Evolutionary conservation across 2,888 invertebrate species (phyloP), one percentile per base, ranked within the genome.

Genomic region (Chrysolina oricalcia): DNA sequence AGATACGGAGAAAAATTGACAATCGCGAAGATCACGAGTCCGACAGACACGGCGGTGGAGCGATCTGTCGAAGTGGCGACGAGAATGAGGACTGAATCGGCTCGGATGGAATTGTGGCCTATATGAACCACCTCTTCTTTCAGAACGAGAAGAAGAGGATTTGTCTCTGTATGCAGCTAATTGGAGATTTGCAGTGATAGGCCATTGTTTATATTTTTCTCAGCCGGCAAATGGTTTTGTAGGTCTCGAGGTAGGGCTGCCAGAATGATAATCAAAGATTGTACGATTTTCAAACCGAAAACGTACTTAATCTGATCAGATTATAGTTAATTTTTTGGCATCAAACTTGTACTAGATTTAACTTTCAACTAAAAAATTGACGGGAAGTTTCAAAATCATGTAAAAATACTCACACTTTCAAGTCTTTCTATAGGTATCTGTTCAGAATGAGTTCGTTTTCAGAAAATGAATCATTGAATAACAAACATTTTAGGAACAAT

Each of bases 121-220:
- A 77, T 77, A 77, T 77, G 71, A 74, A 74, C 77, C 72, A 77
- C 77, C 77, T 69, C 77, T 77, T 77, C 72, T 74, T 23, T 19
- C 46, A 53, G 41, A 35, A 35, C 35, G 70, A 67, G 72, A 73
- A 76, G 75, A 76, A 76, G 73, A 73, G 70, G 73, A 50, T 75
- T 75, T 75, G 75, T 75, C 75, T 76, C 63, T 76, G 76, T 76
- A 64, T 62, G 43, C 43, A 48, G 73, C 73, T 76, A 76, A 76
- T 76, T 73, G 70, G 53, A 76, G 76, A 76, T 76, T 70, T 63
- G 76, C 73, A 70, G 66, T 73, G 76, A 76, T 73, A 70, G 62
- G 70, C 62, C 62, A 66, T 76, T 73, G 71, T 74, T 76, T 76
- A 70, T 73, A 53, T 70, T 40, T 35, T 68, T 53, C 40, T 13